phyloP scores from a whole-genome alignment of 2,113 vertebrate genomes.

The Pica pica region DNA sequence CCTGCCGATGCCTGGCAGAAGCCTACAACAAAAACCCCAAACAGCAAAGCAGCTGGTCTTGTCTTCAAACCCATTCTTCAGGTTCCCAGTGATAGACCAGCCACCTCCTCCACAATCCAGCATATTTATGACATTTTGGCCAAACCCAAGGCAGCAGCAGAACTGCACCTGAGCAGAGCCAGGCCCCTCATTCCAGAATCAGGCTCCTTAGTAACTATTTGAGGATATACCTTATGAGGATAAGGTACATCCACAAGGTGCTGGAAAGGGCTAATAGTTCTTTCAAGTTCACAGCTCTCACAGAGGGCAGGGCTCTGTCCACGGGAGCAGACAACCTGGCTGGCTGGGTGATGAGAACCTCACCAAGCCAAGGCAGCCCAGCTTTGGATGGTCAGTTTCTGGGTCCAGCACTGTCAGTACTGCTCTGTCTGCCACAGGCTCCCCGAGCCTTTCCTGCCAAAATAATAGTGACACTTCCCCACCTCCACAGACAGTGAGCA shows the following conservation, averaged over 20 bases:
- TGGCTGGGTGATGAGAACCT: background rate
- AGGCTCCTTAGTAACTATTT: background rate
- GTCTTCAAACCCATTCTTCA: background rate
- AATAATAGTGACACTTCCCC: no score
- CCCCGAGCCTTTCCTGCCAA: background rate
- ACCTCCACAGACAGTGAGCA: accelerated
- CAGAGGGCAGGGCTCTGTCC: background rate
- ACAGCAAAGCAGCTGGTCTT: background rate
- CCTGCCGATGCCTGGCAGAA: background rate
- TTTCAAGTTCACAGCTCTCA: background rate
- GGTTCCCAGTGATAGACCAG: background rate
- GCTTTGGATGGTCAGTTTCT: background rate
- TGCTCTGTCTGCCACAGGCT: background rate
- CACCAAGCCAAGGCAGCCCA: background rate
- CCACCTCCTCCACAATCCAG: background rate
- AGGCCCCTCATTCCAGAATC: background rate
- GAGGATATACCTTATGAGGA: background rate
- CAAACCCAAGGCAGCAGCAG: background rate
- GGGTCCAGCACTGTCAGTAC: background rate
- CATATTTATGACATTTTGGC: background rate
- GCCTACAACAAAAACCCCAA: background rate
- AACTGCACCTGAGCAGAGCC: background rate
- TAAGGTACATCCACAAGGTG: background rate
- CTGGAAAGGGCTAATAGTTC: background rate
- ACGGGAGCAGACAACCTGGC: background rate